Evolutionary conservation across 2,888 invertebrate species (phyloP).

Genomic region (Drosophila siamana): DNA sequence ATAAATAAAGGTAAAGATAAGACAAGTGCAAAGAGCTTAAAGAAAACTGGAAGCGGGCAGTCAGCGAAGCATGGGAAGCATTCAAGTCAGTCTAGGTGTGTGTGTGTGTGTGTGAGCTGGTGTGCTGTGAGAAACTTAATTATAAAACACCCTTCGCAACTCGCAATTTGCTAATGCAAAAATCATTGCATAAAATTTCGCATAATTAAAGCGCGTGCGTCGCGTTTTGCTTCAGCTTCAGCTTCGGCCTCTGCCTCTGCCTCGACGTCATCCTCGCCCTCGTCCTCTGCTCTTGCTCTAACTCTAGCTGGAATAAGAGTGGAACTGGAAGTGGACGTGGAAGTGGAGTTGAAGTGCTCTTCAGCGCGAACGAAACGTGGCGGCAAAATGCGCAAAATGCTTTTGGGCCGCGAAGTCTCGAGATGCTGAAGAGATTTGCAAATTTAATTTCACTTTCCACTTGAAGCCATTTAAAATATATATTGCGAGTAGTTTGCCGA

Average conservation of each 20-base stretch:
- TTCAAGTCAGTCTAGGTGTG: not conserved
- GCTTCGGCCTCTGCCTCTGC: conserved; percentile 4
- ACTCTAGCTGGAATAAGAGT: not conserved
- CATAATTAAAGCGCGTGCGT: conserved; percentile 64
- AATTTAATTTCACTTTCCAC: conserved; percentile 40
- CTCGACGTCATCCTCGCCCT: not conserved
- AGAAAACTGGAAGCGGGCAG: not conserved
- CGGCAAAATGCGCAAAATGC: conserved; percentile 75
- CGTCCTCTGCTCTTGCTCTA: not conserved
- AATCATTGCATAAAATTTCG: conserved; percentile 57
- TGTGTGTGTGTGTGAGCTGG: too few species aligned
- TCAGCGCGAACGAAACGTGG: conserved; percentile 56
- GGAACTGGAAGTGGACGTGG: not conserved
- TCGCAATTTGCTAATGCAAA: conserved; percentile 17
- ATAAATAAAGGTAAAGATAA: conserved; percentile 37
- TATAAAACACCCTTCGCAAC: conserved; percentile 54
- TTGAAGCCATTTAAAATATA: conserved; percentile 32
- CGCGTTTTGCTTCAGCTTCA: conserved; percentile 18
- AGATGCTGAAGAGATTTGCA: conserved; percentile 18
- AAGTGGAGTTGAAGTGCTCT: not conserved
- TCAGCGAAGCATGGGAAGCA: conserved; percentile 1
- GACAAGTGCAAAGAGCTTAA: conserved; percentile 36
- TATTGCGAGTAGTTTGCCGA: not conserved
- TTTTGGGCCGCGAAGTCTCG: conserved; percentile 41
- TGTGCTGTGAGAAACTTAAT: conserved; percentile 44